phyloP scores from a whole-genome alignment of 2,797 vertebrate genomes.

The Dallia pectoralis region DNA sequence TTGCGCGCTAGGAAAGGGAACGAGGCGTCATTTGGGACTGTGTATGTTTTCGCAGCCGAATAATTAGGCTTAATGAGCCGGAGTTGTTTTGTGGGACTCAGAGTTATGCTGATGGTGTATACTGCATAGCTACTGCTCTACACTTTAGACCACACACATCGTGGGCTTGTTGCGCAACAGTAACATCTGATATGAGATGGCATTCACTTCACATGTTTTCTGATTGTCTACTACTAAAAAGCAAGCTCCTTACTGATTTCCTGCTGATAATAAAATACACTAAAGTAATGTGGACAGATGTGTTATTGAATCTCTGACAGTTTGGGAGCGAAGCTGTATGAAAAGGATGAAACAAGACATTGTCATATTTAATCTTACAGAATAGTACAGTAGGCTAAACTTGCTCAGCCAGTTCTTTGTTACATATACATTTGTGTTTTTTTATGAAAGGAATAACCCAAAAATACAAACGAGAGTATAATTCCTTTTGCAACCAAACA shows the following conservation, averaged over 20 bases:
- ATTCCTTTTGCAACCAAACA: neutral
- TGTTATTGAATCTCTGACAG: slow-evolving; percentile 23
- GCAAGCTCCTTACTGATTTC: neutral
- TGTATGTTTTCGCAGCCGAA: slow-evolving; percentile 48
- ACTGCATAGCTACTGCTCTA: neutral
- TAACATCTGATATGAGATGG: neutral
- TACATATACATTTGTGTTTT: slow-evolving; percentile 24
- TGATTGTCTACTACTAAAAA: neutral
- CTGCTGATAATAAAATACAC: neutral
- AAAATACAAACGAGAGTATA: slow-evolving; percentile 22
- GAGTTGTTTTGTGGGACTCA: slow-evolving; percentile 26
- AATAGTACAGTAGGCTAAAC: slow-evolving; percentile 29
- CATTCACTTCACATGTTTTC: neutral
- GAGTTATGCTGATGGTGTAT: neutral
- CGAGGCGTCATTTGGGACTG: slow-evolving; percentile 13
- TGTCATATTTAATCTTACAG: slow-evolving; percentile 58
- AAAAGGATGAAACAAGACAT: slow-evolving; percentile 51
- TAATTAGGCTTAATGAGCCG: slow-evolving; percentile 65
- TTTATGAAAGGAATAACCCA: slow-evolving; percentile 3
- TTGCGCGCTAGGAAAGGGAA: neutral
- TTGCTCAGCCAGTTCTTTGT: slow-evolving; percentile 43
- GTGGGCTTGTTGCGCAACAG: neutral
- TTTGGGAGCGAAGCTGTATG: slow-evolving; percentile 29
- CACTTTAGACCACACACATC: slow-evolving; percentile 7
- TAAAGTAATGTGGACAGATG: slow-evolving; percentile 19